phyloP scores from a whole-genome alignment of 2,113 vertebrate species.

The Pelodiscus sinensis region DNA sequence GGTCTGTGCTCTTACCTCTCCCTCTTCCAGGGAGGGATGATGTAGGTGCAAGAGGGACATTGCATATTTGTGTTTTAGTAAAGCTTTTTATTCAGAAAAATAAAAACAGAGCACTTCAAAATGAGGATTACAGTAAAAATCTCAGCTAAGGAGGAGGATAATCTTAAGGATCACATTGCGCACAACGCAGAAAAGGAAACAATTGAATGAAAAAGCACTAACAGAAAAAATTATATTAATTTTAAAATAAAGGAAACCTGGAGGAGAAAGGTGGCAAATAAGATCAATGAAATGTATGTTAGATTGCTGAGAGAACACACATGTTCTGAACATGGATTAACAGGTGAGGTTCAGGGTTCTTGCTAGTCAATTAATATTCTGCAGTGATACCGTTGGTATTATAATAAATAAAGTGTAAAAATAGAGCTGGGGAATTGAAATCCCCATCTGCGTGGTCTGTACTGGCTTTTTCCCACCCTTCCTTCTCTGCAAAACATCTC shows the following conservation, averaged over 20 bases:
- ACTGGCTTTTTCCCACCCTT: neutral
- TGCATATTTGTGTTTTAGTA: neutral
- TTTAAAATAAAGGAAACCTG: neutral
- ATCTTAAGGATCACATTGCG: neutral
- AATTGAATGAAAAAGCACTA: neutral
- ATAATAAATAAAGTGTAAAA: neutral
- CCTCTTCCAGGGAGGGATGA: neutral
- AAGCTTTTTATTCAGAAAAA: neutral
- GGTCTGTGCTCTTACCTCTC: neutral
- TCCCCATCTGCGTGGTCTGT: neutral
- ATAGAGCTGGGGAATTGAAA: neutral
- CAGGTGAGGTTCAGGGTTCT: neutral
- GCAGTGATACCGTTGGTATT: neutral
- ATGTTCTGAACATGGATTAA: neutral
- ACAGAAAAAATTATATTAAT: neutral
- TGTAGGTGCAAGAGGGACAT: neutral
- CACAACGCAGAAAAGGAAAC: neutral
- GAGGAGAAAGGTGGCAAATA: neutral
- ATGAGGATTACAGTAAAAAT: neutral
- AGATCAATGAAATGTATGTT: neutral
- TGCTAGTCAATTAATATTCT: neutral
- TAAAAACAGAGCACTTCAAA: neutral
- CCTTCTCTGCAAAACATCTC: neutral
- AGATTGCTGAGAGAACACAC: neutral
- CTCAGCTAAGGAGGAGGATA: neutral